Evolutionary conservation across 2,888 invertebrate species (phyloP).

Genomic region (Pterobdella sp.): DNA sequence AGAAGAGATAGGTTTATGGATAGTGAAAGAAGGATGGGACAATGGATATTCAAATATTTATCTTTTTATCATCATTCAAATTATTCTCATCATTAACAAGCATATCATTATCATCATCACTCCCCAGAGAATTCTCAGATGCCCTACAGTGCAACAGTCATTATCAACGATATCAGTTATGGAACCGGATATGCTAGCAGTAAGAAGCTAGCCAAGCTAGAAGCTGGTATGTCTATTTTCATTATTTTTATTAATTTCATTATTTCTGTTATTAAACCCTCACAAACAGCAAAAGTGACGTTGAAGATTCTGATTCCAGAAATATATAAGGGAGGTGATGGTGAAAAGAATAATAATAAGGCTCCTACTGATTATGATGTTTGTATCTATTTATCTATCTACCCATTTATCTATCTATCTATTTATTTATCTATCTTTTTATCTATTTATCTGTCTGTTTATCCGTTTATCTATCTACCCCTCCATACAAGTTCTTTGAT

Average conservation of each 20-base stretch:
- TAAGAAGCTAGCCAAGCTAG: conserved; percentile 90
- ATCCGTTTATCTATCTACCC: background rate
- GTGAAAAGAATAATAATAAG: background rate
- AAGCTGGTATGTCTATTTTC: conserved; percentile 60
- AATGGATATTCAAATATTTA: background rate
- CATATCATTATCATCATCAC: background rate
- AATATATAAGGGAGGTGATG: conserved; percentile 54
- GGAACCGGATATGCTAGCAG: conserved; percentile 87
- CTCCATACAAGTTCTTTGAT: conserved; percentile 57
- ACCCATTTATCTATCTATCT: background rate
- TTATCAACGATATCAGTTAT: conserved; percentile 83
- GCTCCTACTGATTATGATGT: background rate
- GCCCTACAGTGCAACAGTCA: conserved; percentile 84
- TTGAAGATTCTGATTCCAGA: conserved; percentile 37
- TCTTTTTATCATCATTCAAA: background rate
- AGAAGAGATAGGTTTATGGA: background rate
- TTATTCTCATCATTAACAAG: background rate
- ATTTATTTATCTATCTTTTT: background rate
- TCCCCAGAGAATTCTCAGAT: conserved; percentile 67
- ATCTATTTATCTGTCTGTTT: background rate
- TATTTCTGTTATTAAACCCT: background rate
- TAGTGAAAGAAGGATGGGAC: background rate
- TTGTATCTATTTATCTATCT: background rate
- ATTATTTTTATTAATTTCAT: conserved; percentile 10
- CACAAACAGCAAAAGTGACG: conserved; percentile 32